Base-by-base conservation (phyloP, 2,797 vertebrate genomes). In the Mycteria americana region DNA sequence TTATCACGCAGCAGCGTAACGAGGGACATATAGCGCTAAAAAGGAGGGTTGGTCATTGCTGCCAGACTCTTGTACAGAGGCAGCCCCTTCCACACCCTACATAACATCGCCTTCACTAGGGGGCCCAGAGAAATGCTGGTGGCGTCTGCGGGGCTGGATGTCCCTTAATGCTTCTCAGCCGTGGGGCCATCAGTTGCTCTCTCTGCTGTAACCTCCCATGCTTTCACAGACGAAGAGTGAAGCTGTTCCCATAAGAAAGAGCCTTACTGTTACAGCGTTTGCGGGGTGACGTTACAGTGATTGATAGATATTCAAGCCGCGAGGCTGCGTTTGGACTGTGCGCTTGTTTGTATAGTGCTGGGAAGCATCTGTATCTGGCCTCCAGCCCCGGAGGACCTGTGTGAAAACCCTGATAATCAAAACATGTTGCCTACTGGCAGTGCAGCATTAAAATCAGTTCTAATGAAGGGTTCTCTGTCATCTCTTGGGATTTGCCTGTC, bases 1-100 rank as follows among this genome's bases (percentile, higher is more conserved):
- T 63, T 50, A 4, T 33, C 10, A 1, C 2, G 0, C 1, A 11
- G 28, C 51, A 78, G 57, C 3, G 1, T 19, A 7, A 19, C 0
- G 2, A 72, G 37, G 22, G 57, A 35, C 4, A 5, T 7, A 2
- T 9, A 14, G 22, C 1, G 3, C 46, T 33, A 12, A 8, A 1
- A 10, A 21, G 63, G 14, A 80, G 56, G 5, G 3, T 1, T 43
- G 37, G 23, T 39, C 21, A 1, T 31, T 48, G 57, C 62, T 84
- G 43, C 25, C n/a, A 19, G 27, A 2, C 17, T 60, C 33, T 15
- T 1, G 1, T 2, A 10, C 2, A 31, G 76, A 59, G 39, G 7
- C 37, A 74, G 35, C 3, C 22, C 13, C 8, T 27, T 46, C 41
- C 43, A 80, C 50, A 7, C 28, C 28, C 14, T 51, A 7, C 9